Evolutionary conservation across 2,888 invertebrate species (phyloP).

Genomic region (Merodon equestris): DNA sequence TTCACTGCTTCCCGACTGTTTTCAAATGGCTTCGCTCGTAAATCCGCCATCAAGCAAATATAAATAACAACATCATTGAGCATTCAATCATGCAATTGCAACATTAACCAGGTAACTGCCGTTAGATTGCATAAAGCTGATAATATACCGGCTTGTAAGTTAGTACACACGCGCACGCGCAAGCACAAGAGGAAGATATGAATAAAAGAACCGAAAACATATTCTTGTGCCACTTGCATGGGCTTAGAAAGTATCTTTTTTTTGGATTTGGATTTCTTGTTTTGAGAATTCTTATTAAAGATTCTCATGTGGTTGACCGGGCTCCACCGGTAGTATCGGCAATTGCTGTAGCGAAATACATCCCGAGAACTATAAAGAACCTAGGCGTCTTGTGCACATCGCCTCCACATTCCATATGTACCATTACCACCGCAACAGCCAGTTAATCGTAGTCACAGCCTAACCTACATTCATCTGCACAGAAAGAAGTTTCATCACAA

Average conservation of each 20-base stretch:
- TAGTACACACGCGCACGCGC: slow-evolving; percentile 34
- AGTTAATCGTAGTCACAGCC: slow-evolving; percentile 38
- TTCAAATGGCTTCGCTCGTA: slow-evolving; percentile 24
- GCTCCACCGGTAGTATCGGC: slow-evolving; percentile 1
- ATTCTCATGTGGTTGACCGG: slow-evolving; percentile 25
- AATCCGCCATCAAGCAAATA: slow-evolving; percentile 46
- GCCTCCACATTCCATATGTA: slow-evolving; percentile 37
- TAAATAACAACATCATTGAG: slow-evolving; percentile 61
- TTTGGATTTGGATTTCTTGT: neutral
- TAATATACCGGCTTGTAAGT: slow-evolving; percentile 26
- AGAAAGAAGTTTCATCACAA: slow-evolving; percentile 58
- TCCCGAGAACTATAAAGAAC: slow-evolving; percentile 51
- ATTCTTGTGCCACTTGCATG: slow-evolving; percentile 61
- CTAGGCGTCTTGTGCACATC: slow-evolving; percentile 23
- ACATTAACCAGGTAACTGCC: slow-evolving; percentile 63
- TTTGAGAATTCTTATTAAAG: slow-evolving; percentile 40
- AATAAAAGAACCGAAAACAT: slow-evolving; percentile 20
- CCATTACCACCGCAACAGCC: slow-evolving; percentile 24
- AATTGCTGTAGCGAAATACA: slow-evolving; percentile 6
- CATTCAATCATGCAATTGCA: slow-evolving; percentile 69
- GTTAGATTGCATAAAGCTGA: slow-evolving; percentile 67
- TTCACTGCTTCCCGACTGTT: slow-evolving; percentile 17
- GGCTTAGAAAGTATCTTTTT: slow-evolving; percentile 21
- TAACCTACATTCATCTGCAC: slow-evolving; percentile 64
- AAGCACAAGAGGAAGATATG: slow-evolving; percentile 3